Evolutionary conservation across 2,888 invertebrate genomes (phyloP).

Genomic region (Mythimna lalbum): DNA sequence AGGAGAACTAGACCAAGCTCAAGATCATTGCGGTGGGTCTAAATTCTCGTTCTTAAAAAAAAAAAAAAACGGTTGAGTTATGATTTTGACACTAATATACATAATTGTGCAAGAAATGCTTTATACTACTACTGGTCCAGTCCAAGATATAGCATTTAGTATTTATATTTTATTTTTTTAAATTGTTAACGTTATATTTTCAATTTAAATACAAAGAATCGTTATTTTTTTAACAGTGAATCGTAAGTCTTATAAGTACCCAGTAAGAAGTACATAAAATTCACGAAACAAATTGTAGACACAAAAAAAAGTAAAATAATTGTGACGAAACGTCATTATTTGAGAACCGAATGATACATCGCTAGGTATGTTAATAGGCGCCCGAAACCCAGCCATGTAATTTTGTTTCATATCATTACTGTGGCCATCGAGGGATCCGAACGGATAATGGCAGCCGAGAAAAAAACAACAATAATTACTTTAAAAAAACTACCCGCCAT

Average conservation of each 20-base stretch:
- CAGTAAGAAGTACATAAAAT: constrained; percentile 33
- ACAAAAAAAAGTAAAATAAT: constrained; percentile 44
- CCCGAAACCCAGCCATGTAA: constrained; percentile 83
- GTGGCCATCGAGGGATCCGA: constrained; percentile 76
- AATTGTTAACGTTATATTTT: neutral
- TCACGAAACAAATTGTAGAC: constrained; percentile 33
- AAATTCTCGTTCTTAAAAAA: neutral
- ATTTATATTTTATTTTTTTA: neutral
- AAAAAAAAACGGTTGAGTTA: neutral
- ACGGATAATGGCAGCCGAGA: constrained; percentile 83
- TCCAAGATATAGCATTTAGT: neutral
- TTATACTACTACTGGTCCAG: neutral
- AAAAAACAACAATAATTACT: constrained; percentile 80
- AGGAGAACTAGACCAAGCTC: constrained; percentile 3
- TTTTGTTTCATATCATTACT: constrained; percentile 88
- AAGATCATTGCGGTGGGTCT: neutral
- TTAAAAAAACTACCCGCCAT: constrained; percentile 75
- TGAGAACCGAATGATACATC: constrained; percentile 80
- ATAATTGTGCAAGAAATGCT: neutral
- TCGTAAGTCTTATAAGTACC: neutral
- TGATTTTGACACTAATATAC: neutral
- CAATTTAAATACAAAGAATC: neutral
- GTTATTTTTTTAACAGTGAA: neutral
- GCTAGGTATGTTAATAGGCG: constrained; percentile 87
- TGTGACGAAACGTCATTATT: constrained; percentile 69